These are phyloP conservation scores for Muscina levida DNA, from an alignment of 2,888 invertebrate species.

Conservation along the genomic window DNA sequence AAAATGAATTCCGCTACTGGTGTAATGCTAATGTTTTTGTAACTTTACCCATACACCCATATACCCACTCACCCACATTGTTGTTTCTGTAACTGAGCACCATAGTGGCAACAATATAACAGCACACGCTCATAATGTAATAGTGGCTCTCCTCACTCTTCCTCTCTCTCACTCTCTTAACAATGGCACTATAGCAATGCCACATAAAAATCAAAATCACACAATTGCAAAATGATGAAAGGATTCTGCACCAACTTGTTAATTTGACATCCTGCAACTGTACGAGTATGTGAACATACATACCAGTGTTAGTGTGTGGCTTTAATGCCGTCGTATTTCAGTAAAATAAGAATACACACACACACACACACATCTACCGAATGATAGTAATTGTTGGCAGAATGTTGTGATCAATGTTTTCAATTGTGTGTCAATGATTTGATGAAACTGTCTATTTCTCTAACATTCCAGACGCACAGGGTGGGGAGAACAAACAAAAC, in stretches of 20 bases:
- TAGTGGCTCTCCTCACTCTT: too few relatives aligned
- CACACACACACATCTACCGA: neutral
- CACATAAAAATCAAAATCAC: constrained; percentile 6
- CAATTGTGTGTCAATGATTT: constrained; percentile 49
- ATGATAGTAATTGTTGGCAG: constrained; percentile 43
- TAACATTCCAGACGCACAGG: neutral
- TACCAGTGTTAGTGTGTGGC: neutral
- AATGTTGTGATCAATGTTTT: constrained; percentile 42
- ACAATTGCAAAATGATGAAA: constrained; percentile 4
- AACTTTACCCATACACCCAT: too few relatives aligned
- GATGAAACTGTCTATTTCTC: constrained; percentile 18
- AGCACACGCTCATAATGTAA: constrained; percentile 28
- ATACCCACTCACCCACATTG: too few relatives aligned
- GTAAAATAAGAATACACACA: neutral
- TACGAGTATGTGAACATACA: neutral
- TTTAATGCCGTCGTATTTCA: neutral
- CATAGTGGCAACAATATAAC: too few relatives aligned
- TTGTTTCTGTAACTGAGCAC: too few relatives aligned
- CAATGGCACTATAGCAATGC: neutral
- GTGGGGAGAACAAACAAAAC: neutral
- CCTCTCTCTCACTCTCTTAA: neutral
- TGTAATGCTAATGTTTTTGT: too few relatives aligned
- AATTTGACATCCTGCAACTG: constrained; percentile 10
- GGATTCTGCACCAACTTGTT: neutral
- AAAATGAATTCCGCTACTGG: too few relatives aligned